These are phyloP conservation scores for Discoglossus pictus DNA, from an alignment of 2,797 vertebrate species.

Conservation along the genomic window DNA sequence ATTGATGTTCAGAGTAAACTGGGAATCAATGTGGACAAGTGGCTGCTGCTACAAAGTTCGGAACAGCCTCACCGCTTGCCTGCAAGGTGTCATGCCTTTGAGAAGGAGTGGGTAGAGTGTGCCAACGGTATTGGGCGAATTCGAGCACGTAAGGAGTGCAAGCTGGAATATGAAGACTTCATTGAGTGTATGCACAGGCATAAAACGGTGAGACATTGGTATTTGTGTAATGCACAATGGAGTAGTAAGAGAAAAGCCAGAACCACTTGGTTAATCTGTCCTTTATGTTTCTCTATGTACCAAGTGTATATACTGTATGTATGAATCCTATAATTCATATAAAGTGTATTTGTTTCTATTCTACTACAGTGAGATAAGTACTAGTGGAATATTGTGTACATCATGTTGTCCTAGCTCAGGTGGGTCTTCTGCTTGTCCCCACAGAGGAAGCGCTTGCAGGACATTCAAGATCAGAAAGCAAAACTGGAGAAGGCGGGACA, in stretches of 20 bases:
- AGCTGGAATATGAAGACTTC: slow-evolving; percentile 85
- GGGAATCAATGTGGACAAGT: slow-evolving; percentile 77
- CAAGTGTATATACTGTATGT: no score
- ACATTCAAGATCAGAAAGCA: slow-evolving; percentile 74
- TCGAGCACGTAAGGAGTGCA: slow-evolving; percentile 82
- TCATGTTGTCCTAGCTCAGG: not conserved
- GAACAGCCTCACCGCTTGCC: slow-evolving; percentile 71
- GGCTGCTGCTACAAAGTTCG: slow-evolving; percentile 75
- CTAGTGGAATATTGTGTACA: no score
- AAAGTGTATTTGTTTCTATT: no score
- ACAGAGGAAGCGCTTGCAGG: slow-evolving; percentile 69
- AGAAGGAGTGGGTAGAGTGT: slow-evolving; percentile 93
- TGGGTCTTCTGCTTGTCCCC: slow-evolving; percentile 19
- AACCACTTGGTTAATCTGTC: no score
- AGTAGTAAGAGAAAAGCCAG: no score
- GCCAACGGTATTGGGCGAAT: slow-evolving; percentile 79
- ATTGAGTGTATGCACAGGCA: slow-evolving; percentile 79
- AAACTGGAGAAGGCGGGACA: slow-evolving; percentile 85
- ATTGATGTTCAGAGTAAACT: slow-evolving; percentile 77
- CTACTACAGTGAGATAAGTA: no score
- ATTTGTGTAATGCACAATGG: no score
- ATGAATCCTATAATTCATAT: no score
- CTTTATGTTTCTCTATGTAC: no score
- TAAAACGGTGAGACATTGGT: slow-evolving; percentile 75
- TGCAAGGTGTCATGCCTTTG: slow-evolving; percentile 81